Conservation (phyloP, 1,140 invertebrate species). For the Campoletis sonorensis region DNA sequence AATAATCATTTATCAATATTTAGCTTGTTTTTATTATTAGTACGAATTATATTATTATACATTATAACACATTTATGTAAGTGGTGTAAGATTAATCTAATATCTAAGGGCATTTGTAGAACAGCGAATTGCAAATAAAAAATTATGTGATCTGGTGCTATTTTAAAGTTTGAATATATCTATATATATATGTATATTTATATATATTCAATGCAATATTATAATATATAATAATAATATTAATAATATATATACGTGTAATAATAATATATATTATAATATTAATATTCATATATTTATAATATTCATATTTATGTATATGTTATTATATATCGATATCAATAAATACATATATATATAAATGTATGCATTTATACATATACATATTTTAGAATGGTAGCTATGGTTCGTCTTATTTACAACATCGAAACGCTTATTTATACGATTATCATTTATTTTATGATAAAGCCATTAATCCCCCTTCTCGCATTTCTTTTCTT, state of each 20-base stretch:
- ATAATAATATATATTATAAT: not conserved
- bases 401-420: conserved; percentile 64
- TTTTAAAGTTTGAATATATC: conserved; percentile 59
- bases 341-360: too few species aligned
- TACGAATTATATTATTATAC: conserved; percentile 73
- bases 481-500: not conserved
- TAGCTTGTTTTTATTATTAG: conserved; percentile 54
- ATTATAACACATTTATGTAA: conserved; percentile 66
- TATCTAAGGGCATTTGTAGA: conserved; percentile 71
- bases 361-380: conserved; percentile 53
- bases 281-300: conserved; percentile 42
- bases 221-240: too few species aligned
- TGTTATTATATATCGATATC: too few species aligned
- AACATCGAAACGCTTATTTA: conserved; percentile 65
- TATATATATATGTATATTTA: conserved; percentile 55
- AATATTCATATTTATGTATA: too few species aligned
- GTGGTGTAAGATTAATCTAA: conserved; percentile 68
- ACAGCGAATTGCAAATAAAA: conserved; percentile 73
- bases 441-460: conserved; percentile 58
- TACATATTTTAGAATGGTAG: conserved; percentile 53
- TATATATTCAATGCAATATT: not conserved
- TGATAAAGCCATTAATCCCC: conserved; percentile 54
- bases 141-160: conserved; percentile 66
- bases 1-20: too few species aligned
- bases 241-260: too few species aligned